phyloP scores from a whole-genome alignment of 2,113 vertebrate species.

The Pteropus alecto region DNA sequence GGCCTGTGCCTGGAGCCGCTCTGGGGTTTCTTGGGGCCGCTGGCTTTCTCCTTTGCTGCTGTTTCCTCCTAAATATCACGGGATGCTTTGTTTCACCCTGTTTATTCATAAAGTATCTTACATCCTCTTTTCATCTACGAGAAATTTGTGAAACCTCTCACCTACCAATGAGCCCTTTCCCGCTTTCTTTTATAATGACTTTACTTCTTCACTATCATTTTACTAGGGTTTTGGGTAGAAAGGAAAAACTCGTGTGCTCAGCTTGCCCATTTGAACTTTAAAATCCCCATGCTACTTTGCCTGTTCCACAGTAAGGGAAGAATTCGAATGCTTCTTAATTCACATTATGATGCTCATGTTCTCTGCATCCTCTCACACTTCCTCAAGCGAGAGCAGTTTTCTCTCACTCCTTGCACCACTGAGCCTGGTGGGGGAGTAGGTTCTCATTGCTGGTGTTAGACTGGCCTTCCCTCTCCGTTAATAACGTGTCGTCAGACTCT shows the following conservation, averaged over 20 bases:
- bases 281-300: background rate
- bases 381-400: background rate
- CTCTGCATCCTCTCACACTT: background rate
- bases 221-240: background rate
- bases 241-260: background rate
- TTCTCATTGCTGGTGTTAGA: background rate
- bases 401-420: background rate
- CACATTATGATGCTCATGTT: fast-evolving
- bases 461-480: background rate
- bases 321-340: background rate
- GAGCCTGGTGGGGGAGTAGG: background rate
- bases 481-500: background rate
- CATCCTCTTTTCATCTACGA: background rate
- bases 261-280: background rate
- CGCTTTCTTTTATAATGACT: background rate
- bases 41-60: background rate
- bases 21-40: background rate
- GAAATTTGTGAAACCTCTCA: background rate
- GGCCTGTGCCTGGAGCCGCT: background rate
- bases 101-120: background rate
- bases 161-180: background rate
- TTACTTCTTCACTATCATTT: background rate
- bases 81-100: background rate
- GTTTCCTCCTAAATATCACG: background rate
- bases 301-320: background rate